Evolutionary conservation across 2,888 invertebrate species (phyloP).

Genomic region (Drosophila dives): DNA sequence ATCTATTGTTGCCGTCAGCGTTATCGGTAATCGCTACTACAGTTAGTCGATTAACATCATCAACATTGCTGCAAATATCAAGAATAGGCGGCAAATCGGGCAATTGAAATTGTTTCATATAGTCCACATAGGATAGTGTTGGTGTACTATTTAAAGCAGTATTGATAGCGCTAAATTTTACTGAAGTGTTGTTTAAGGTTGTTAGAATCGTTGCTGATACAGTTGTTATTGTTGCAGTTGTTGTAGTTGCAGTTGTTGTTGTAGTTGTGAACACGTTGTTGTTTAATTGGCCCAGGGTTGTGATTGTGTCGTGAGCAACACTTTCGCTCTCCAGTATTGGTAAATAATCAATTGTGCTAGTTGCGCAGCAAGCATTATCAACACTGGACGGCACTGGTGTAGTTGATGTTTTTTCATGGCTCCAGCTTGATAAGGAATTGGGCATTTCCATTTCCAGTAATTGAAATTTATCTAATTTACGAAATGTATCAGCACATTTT

Average conservation of each 20-base stretch:
- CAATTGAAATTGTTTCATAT: constrained; percentile 74
- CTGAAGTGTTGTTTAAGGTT: not conserved
- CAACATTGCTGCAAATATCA: constrained; percentile 28
- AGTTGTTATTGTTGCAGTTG: constrained; percentile 50
- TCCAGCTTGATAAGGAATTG: constrained; percentile 29
- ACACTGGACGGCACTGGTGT: not conserved
- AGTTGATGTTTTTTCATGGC: not conserved
- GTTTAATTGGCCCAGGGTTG: constrained; percentile 31
- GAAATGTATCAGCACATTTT: constrained; percentile 3
- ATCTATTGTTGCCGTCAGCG: not conserved
- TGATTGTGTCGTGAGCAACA: constrained; percentile 48
- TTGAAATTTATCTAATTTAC: constrained; percentile 15
- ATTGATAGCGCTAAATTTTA: not conserved
- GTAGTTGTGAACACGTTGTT: constrained; percentile 62
- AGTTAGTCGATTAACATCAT: not conserved
- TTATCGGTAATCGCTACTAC: not conserved
- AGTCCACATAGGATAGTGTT: constrained; percentile 64
- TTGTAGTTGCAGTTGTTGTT: constrained; percentile 63
- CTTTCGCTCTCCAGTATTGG: constrained; percentile 2
- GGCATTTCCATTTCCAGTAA: constrained; percentile 31
- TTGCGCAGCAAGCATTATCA: not conserved
- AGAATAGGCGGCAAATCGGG: constrained; percentile 62
- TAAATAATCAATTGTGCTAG: not conserved
- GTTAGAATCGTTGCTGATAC: constrained; percentile 53
- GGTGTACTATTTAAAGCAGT: constrained; percentile 17